These are phyloP conservation scores for Fregata magnificens DNA, from an alignment of 2,113 vertebrate species.

Conservation along the genomic window DNA sequence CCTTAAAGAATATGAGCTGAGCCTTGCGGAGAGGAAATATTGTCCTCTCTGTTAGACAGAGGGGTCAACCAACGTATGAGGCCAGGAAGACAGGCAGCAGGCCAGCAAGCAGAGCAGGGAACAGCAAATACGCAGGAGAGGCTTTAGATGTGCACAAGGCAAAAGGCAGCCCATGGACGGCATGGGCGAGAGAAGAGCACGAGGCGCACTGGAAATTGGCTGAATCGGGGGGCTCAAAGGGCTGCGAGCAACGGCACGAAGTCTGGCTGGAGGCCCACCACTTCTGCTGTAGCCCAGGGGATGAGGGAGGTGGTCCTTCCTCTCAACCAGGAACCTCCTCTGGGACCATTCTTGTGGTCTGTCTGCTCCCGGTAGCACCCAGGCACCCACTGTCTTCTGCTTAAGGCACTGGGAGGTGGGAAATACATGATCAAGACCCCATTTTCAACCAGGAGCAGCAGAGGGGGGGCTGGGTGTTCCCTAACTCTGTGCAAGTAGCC, in stretches of 20 bases:
- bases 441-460: neutral
- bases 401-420: neutral
- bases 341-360: neutral
- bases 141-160: neutral
- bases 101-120: neutral
- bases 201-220: neutral
- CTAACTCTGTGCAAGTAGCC: neutral
- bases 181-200: accelerated
- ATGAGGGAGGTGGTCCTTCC: neutral
- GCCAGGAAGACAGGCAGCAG: neutral
- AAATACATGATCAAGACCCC: accelerated
- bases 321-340: neutral
- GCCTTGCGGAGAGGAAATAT: neutral
- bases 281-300: neutral
- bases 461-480: neutral
- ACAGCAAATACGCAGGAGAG: neutral
- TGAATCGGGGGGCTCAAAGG: accelerated
- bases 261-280: neutral
- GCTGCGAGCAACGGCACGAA: accelerated
- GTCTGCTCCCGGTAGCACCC: neutral
- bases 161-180: neutral
- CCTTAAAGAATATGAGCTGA: neutral
- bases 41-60: neutral
- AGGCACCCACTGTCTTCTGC: neutral
- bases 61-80: neutral